A percentile compares a stretch with the other conserved stretches of the same genome.
Evolutionary conservation across 2,113 vertebrate genomes (phyloP).

Genomic region (Phrynocephalus versicolor): DNA sequence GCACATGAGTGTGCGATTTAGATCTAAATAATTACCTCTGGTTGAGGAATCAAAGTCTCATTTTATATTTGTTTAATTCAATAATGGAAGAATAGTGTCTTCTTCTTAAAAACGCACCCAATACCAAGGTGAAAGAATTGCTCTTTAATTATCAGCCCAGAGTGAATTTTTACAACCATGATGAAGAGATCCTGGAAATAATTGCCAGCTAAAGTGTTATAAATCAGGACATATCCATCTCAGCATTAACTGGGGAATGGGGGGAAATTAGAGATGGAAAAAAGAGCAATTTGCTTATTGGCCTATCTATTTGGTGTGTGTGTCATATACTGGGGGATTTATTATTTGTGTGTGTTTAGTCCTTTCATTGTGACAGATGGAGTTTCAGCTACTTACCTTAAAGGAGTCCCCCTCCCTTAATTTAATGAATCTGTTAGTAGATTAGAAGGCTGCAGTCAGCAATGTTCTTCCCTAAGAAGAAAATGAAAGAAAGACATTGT

Average conservation of each 20-base stretch:
- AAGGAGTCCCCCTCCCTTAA: not conserved
- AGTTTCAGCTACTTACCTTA: constrained; percentile 36
- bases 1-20: constrained; percentile 18
- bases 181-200: constrained; percentile 73
- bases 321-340: not conserved
- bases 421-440: constrained; percentile 35
- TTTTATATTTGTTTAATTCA: constrained; percentile 68
- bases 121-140: constrained; percentile 72
- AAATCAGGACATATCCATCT: constrained; percentile 68
- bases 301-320: constrained; percentile 37
- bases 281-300: constrained; percentile 55
- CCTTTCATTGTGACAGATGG: constrained; percentile 3
- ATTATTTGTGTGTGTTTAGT: constrained; percentile 34
- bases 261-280: constrained; percentile 66
- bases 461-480: not conserved
- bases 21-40: constrained; percentile 67
- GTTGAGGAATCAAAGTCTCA: constrained; percentile 66
- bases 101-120: constrained; percentile 37
- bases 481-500: not conserved
- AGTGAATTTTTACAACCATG: constrained; percentile 73
- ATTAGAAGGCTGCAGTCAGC: fast-evolving
- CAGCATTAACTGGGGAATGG: constrained; percentile 66
- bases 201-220: constrained; percentile 72
- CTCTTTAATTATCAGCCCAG: constrained; percentile 72
- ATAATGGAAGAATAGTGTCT: constrained; percentile 58